These are phyloP conservation scores for Paelopatides confundens DNA, from an alignment of 53 echinoderm and acorn worm genomes.

Conservation along the genomic window DNA sequence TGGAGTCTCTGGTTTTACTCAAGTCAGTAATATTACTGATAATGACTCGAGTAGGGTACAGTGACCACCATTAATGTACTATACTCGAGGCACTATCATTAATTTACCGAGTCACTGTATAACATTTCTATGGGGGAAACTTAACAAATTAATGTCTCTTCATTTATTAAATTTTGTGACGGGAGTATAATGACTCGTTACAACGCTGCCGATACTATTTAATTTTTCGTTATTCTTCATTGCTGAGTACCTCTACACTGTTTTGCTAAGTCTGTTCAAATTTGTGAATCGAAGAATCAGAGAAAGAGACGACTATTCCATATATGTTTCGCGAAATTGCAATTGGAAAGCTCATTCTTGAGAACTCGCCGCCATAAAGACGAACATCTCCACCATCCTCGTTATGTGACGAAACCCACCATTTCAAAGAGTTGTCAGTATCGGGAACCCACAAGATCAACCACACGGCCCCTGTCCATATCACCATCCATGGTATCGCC, in stretches of 20 bases:
- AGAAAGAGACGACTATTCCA: constrained; percentile 8
- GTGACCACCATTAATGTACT: too few relatives aligned
- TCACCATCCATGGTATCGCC: neutral
- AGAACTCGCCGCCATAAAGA: constrained; percentile 1
- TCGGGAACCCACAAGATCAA: constrained; percentile 26
- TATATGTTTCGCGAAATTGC: constrained; percentile 23
- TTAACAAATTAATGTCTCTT: too few relatives aligned
- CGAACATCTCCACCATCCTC: neutral
- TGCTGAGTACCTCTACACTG: neutral
- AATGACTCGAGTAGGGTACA: too few relatives aligned
- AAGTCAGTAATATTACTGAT: too few relatives aligned
- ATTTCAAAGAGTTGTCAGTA: neutral
- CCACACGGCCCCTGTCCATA: constrained; percentile 34
- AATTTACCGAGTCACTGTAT: too few relatives aligned
- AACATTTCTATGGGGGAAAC: too few relatives aligned
- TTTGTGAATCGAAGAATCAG: neutral
- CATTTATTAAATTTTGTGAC: too few relatives aligned
- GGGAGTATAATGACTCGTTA: too few relatives aligned
- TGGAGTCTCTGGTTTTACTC: too few relatives aligned
- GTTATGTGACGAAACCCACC: constrained; percentile 27
- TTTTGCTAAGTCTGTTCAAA: neutral
- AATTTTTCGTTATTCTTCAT: neutral
- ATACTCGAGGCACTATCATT: too few relatives aligned
- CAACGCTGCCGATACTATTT: too few relatives aligned
- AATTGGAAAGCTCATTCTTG: neutral